These are phyloP conservation scores for Apodemia duryi DNA, from an alignment of 2,888 invertebrate species.

Conservation along the genomic window DNA sequence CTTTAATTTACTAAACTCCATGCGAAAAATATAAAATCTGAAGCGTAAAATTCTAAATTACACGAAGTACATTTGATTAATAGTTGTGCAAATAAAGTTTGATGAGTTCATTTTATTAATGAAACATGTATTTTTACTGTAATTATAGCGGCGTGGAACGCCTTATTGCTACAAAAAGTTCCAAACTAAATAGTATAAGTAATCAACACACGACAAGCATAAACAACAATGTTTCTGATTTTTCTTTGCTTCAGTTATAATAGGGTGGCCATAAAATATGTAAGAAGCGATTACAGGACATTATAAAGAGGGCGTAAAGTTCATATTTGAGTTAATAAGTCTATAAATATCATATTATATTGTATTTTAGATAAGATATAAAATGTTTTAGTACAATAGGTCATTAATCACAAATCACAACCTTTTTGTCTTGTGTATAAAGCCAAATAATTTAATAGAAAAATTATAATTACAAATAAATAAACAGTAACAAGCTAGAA, in stretches of 20 bases:
- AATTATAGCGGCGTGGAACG: background rate
- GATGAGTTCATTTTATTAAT: conserved; percentile 7
- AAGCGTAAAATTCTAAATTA: background rate
- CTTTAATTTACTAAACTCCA: too few species aligned
- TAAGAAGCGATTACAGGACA: conserved; percentile 5
- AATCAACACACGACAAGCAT: conserved; percentile 8
- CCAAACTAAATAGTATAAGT: conserved; percentile 1
- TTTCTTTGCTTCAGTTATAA: conserved; percentile 1
- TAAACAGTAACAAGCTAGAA: too few species aligned
- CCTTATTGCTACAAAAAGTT: conserved; percentile 9
- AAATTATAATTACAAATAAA: too few species aligned
- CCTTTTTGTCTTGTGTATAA: too few species aligned
- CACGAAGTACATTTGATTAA: background rate
- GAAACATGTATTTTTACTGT: conserved; percentile 7
- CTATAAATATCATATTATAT: too few species aligned
- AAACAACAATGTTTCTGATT: conserved; percentile 8
- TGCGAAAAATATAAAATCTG: background rate
- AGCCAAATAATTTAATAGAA: too few species aligned
- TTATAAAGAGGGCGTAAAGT: background rate
- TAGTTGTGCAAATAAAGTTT: background rate
- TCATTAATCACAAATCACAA: too few species aligned
- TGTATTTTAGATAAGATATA: too few species aligned
- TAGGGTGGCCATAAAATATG: conserved; percentile 21
- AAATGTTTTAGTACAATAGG: too few species aligned
- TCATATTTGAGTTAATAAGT: background rate